Base-by-base conservation (phyloP, 2,797 vertebrate species). In the Amphiprion clarkii region DNA sequence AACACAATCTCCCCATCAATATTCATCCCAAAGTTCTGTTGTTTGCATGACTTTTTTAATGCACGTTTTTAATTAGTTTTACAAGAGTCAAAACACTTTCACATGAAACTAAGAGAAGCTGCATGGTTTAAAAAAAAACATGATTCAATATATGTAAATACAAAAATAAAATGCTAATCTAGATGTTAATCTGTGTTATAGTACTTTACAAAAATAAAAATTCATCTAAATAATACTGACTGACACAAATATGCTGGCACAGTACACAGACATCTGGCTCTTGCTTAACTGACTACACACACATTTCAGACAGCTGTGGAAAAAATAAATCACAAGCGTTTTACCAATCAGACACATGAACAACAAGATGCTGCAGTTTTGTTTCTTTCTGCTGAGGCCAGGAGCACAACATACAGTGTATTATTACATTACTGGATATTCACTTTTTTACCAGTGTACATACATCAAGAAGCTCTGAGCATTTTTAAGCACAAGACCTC, bases 181-280 rank as follows among this genome's bases (percentile, higher is more conserved):
- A 27, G 14, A 59, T 62, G 58, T 6, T 55, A 40, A 29, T 49
- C 25, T 53, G 25, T 25, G 11, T 60, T 54, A 59, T 13, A 74
- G 21, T 29, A 46, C 73, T 67, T 53, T 64, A 76, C 31, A 83
- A 83, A 85, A 86, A 86, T 62, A 79, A 55, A 8, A 78, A 14
- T 23, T 61, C 11, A 51, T 81, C 54, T 40, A 78, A 78, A 78
- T 88, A 89, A 91, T 86, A 93, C 90, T 91, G 89, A 81, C 5
- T 65, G 62, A 83, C n/a, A 83, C 14, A 74, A 53, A 33, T 33
- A 53, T 46, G 23, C 71, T 74, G 57, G 46, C 63, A 77, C 40
- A 56, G 46, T 44, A 29, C 25, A 66, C 7, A 54, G 7, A 51
- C 36, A 40, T 65, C 63, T 40, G 17, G 65, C 49, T 62, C 2